These are phyloP conservation scores for Entomobrya proxima DNA, from an alignment of 2,888 invertebrate species.

Conservation along the genomic window DNA sequence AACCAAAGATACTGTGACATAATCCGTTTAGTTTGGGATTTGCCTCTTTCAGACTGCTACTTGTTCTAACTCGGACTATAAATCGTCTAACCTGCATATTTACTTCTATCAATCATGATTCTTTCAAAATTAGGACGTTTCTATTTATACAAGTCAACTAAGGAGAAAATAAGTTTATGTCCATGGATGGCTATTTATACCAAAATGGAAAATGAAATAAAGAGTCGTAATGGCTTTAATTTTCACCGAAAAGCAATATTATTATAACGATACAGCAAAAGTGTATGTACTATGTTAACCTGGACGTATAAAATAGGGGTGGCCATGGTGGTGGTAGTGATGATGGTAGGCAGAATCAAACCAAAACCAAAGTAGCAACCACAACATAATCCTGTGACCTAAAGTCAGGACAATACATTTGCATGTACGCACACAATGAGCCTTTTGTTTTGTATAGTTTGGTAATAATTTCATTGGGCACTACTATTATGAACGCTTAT, in stretches of 20 bases:
- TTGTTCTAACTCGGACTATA: too few relatives aligned
- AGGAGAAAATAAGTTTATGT: too few relatives aligned
- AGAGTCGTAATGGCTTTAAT: not conserved
- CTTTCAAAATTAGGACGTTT: too few relatives aligned
- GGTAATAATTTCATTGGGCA: conserved; percentile 16
- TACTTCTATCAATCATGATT: conserved; percentile 9
- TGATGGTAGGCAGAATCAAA: not conserved
- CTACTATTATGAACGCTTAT: not conserved
- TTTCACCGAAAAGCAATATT: not conserved
- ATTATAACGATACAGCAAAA: too few relatives aligned
- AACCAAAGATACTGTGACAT: not conserved
- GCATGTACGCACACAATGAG: not conserved
- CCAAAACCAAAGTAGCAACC: conserved; percentile 21
- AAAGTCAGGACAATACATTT: not conserved
- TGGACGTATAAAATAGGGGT: not conserved
- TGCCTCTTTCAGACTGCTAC: not conserved
- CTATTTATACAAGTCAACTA: not conserved
- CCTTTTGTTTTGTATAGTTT: not conserved
- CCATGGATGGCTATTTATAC: too few relatives aligned
- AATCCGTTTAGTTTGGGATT: conserved; percentile 46
- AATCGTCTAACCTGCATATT: not conserved
- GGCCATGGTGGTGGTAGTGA: not conserved
- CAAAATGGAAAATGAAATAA: not conserved
- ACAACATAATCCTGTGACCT: conserved; percentile 12
- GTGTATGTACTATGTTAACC: too few relatives aligned